Base-by-base conservation (phyloP, 2,888 invertebrate genomes). In the Salticus scenicus region DNA sequence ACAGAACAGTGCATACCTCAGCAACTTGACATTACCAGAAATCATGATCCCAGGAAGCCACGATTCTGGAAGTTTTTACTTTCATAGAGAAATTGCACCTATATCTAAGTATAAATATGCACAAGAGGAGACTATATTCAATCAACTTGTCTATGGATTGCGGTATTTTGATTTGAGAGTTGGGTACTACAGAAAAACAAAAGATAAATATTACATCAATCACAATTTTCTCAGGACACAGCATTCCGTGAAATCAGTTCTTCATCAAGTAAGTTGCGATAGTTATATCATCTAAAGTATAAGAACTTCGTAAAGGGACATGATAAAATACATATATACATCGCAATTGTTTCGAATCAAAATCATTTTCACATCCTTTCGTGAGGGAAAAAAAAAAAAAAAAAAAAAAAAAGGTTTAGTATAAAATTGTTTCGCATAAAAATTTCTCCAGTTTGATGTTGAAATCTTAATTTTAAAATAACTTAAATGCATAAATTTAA, bases 1-100 rank as follows among this genome's bases (percentile, higher is more conserved):
- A 89, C 94, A 95, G 10, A 90, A 92, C 88, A 92, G 91, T 91
- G 91, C 90, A 85, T 69, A 67, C 24, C 47, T 88, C 0, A 27
- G 41, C 0, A 28, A 47, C n/a, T 74, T 79, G 27, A 42, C 51
- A 5, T 30, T 88, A 12, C 12, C n/a, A 0, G 79, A 87, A 14
- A 30, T 83, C 31, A 86, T 88, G 87, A 87, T 88, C 2, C 88
- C 88, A 12, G 88, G 89, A 8, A 88, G 88, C 17, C 89, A 89
- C 67, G 87, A 88, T 69, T 80, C 88, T 1, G 89, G 89, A 10
- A 87, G 87, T 79, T 88, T 83, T 66, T 81, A 81, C 70, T 69
- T 24, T 1, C 69, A 74, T 1, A 63, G 64, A 14, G 47, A 57
- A 14, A 63, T 2, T 0, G 47, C 51, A 17, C 74, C 85, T n/a